phyloP scores from a whole-genome alignment of 1,140 invertebrate genomes.

The Nasonia vitripennis region DNA sequence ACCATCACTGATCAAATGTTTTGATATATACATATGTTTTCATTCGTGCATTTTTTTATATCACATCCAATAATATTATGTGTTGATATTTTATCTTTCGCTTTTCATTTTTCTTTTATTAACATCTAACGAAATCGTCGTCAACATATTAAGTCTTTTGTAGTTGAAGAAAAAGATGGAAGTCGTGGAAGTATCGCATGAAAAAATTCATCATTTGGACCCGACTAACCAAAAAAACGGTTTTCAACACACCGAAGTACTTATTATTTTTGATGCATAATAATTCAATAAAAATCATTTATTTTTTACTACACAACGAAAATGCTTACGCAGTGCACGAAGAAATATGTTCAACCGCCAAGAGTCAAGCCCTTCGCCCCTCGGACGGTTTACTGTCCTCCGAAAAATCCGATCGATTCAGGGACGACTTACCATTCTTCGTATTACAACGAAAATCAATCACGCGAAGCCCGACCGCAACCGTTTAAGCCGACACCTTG shows the following conservation, averaged over 20 bases:
- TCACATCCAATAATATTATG: neutral
- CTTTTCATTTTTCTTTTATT: conserved; percentile 15
- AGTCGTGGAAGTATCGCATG: conserved; percentile 42
- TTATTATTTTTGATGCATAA: neutral
- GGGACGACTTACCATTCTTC: conserved; percentile 78
- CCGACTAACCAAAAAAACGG: conserved; percentile 36
- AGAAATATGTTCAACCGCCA: conserved; percentile 78
- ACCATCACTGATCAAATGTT: conserved; percentile 44
- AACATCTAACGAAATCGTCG: neutral
- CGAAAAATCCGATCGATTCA: conserved; percentile 73
- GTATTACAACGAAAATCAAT: conserved; percentile 71
- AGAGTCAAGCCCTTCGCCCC: conserved; percentile 76
- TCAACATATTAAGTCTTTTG: neutral
- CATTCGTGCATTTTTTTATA: conserved; percentile 40
- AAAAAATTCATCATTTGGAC: neutral
- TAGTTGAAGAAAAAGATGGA: conserved; percentile 51
- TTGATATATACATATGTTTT: conserved; percentile 32
- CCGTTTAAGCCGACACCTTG: conserved; percentile 67
- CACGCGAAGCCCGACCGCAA: conserved; percentile 56
- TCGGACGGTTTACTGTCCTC: conserved; percentile 71
- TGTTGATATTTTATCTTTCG: neutral
- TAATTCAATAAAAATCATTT: neutral
- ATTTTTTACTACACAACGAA: neutral
- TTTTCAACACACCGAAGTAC: neutral
- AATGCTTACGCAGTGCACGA: conserved; percentile 54